A percentile compares a stretch with the other conserved stretches of the same genome.
phyloP scores from a whole-genome alignment of 2,888 invertebrate genomes.

The Thereva unica region DNA sequence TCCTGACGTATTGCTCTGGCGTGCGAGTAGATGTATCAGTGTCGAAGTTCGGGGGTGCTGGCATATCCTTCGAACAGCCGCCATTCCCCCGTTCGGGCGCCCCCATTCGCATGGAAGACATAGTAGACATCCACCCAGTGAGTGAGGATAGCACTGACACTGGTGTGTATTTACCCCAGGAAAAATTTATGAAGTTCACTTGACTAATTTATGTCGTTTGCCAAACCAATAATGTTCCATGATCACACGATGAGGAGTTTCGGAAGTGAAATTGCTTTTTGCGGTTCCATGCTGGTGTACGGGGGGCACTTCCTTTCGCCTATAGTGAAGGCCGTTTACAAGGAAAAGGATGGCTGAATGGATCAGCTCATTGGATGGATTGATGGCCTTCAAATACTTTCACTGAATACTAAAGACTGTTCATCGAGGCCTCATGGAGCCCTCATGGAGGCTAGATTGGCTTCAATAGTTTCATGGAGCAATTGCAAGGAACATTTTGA shows the following conservation, averaged over 20 bases:
- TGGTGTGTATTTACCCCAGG: slow-evolving; percentile 26
- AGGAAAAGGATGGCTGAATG: slow-evolving; percentile 21
- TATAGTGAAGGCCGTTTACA: not conserved
- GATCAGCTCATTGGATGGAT: slow-evolving; percentile 32
- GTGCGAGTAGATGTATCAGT: slow-evolving; percentile 19
- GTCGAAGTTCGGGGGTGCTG: slow-evolving; percentile 28
- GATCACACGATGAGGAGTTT: slow-evolving; percentile 41
- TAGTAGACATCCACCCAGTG: slow-evolving; percentile 5
- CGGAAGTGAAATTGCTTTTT: slow-evolving; percentile 42
- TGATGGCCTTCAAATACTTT: slow-evolving; percentile 28
- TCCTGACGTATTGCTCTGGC: slow-evolving; percentile 22
- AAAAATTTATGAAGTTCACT: slow-evolving; percentile 42
- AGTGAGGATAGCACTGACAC: not conserved
- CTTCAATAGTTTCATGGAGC: not conserved
- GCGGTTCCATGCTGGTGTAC: slow-evolving; percentile 28
- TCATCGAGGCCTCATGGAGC: not conserved
- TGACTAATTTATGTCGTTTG: slow-evolving; percentile 43
- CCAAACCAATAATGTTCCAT: slow-evolving; percentile 42
- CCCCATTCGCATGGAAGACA: not conserved
- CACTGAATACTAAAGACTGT: not conserved
- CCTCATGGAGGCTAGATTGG: not conserved
- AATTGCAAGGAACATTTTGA: slow-evolving; percentile 3
- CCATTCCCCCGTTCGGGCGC: too few relatives aligned
- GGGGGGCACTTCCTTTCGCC: slow-evolving; percentile 10
- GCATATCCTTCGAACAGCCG: not conserved